Base-by-base conservation (phyloP, 1,140 invertebrate genomes). In the Zaprionus vittiger region DNA sequence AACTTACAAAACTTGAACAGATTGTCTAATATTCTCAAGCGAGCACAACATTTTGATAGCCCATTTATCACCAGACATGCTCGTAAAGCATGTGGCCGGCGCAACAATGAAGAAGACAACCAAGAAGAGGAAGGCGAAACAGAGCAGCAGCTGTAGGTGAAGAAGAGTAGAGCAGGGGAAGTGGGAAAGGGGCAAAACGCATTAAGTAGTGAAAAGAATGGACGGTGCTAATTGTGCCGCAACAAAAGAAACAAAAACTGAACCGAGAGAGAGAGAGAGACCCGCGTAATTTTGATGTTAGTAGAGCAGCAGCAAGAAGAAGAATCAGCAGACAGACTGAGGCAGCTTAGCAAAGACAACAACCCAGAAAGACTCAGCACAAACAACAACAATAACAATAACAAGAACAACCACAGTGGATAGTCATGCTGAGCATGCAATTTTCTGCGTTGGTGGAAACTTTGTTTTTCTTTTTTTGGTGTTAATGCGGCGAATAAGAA, bases 1-100 rank as follows among this genome's bases (percentile, higher is more conserved):
- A 64, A 55, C 41, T 59, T 57, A 75, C 31, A 70, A 64, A 64
- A 70, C 73, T 75, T 62, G 60, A 63, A 59, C 31, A 64, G 67
- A 70, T 70, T 69, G 73, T 70, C 72, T 74, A 63, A 73, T 68
- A 68, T 60, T 68, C 31, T 67, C 55, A 54, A 47, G 71, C 56
- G 37, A 73, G 72, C 66, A 59, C 59, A 70, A 70, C 67, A 64
- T 75, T 75, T 75, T 75, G 73, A 71, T 75, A 75, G 73, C 73
- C 73, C 73, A 71, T 75, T 75, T 75, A 64, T 71, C 55, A 71
- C 41, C 14, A 57, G 60, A 65, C 60, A 57, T 54, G 34, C 67
- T 70, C 14, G 73, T 63, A 64, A 64, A 75, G 73, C 73, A 54
- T 71, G 67, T 75, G 59, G 66, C 31, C 47, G 12, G 15, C 20